Conservation (phyloP, 1,140 invertebrate genomes). For the Leptoteleia sp. region DNA sequence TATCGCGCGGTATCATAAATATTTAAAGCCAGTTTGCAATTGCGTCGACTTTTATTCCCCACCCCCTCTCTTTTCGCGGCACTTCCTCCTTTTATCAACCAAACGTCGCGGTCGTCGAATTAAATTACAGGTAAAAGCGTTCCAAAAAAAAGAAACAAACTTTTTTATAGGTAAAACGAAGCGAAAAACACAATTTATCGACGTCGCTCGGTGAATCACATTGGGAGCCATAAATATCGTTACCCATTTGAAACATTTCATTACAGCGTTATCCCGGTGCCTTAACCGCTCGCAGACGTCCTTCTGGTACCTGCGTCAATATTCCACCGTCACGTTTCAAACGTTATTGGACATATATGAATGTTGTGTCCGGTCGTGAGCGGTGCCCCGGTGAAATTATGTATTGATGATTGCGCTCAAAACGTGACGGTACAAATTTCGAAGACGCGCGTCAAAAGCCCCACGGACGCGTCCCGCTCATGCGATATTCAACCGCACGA, state of each 20-base stretch:
- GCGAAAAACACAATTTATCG: neutral
- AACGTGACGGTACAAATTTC: slow-evolving; percentile 55
- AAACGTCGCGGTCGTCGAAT: too few relatives aligned
- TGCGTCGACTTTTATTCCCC: too few relatives aligned
- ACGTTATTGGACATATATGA: slow-evolving; percentile 42
- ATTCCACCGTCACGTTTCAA: slow-evolving; percentile 50
- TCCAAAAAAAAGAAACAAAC: too few relatives aligned
- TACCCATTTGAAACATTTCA: slow-evolving; percentile 33
- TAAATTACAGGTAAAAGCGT: too few relatives aligned
- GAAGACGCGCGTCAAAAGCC: slow-evolving; percentile 34
- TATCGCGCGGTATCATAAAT: too few relatives aligned
- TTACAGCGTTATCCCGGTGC: slow-evolving; percentile 16
- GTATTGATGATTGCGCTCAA: slow-evolving; percentile 50
- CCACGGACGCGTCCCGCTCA: slow-evolving; percentile 25
- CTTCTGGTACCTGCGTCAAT: slow-evolving; percentile 31
- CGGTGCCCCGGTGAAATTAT: slow-evolving; percentile 47
- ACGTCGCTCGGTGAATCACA: neutral
- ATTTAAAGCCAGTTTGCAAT: too few relatives aligned
- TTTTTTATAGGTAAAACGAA: neutral
- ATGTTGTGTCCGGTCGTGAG: slow-evolving; percentile 49
- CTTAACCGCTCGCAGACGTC: slow-evolving; percentile 24
- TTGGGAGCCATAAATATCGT: neutral
- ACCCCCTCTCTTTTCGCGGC: too few relatives aligned
- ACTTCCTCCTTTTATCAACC: too few relatives aligned
- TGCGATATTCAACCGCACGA: slow-evolving; percentile 56